phyloP scores from a whole-genome alignment of 53 echinoderm and acorn worm genomes.

The Stichopus horrens region DNA sequence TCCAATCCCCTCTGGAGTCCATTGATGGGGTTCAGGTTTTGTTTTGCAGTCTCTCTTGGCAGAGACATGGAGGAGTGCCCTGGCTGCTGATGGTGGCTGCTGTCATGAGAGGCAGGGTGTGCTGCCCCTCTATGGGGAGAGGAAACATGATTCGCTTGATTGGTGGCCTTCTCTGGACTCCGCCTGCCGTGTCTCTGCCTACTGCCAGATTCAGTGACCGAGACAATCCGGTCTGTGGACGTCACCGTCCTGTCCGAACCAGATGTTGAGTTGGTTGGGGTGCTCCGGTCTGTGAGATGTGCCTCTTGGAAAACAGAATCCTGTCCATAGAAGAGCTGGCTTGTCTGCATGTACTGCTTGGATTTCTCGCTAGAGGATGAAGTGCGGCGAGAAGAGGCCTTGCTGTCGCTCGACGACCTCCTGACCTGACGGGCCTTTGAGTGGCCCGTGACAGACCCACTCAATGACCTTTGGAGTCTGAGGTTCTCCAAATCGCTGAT shows the following conservation, averaged over 20 bases:
- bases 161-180: conserved; percentile 35
- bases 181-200: conserved; percentile 28
- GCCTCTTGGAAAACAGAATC: conserved; percentile 40
- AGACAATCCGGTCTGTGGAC: conserved; percentile 39
- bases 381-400: conserved; percentile 55
- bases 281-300: conserved; percentile 29
- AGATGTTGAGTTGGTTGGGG: conserved; percentile 38
- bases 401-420: conserved; percentile 78
- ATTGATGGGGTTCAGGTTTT: conserved; percentile 10
- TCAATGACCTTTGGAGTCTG: conserved; percentile 54
- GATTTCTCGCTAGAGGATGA: conserved; percentile 9
- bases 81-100: background rate
- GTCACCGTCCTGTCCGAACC: conserved; percentile 44
- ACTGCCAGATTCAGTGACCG: conserved; percentile 26
- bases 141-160: conserved; percentile 48
- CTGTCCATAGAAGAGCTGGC: conserved; percentile 44
- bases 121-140: conserved; percentile 32
- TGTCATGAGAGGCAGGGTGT: conserved; percentile 38
- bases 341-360: conserved; percentile 44
- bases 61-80: background rate
- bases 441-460: conserved; percentile 44
- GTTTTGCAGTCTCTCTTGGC: background rate
- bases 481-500: conserved; percentile 64
- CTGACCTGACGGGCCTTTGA: conserved; percentile 63
- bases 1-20: conserved; percentile 38